Percentiles rank a stretch among this genome's conserved stretches.
Evolutionary conservation across 2,888 invertebrate genomes (phyloP).

Genomic region (Trichopoda pennipes): DNA sequence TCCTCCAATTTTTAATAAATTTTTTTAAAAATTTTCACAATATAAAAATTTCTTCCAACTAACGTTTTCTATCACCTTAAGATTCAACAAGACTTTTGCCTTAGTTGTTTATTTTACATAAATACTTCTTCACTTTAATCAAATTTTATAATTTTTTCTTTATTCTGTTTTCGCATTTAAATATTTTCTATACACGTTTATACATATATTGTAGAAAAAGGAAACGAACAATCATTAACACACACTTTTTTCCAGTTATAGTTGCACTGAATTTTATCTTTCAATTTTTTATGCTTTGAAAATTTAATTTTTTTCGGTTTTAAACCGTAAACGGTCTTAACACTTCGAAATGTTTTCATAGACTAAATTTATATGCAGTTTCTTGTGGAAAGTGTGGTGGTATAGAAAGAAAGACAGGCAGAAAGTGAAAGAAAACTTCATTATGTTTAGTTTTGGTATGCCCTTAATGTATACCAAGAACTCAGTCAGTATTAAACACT

Average conservation of each 20-base stretch:
- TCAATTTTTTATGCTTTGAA: constrained; percentile 48
- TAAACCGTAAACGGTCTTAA: constrained; percentile 74
- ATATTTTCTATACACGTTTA: constrained; percentile 4
- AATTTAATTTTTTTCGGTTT: constrained; percentile 57
- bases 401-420: constrained; percentile 14
- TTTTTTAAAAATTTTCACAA: constrained; percentile 19
- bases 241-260: constrained; percentile 43
- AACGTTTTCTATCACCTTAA: background rate
- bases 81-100: background rate
- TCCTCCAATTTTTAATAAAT: constrained; percentile 66
- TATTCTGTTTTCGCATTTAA: background rate
- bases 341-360: constrained; percentile 74
- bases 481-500: constrained; percentile 2
- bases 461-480: constrained; percentile 56
- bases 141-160: no score
- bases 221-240: constrained; percentile 28
- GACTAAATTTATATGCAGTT: constrained; percentile 73
- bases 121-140: constrained; percentile 20
- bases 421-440: constrained; percentile 67
- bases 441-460: constrained; percentile 33
- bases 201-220: constrained; percentile 22
- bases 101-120: background rate
- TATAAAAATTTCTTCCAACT: constrained; percentile 22
- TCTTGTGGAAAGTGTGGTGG: constrained; percentile 23
- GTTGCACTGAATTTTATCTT: constrained; percentile 64